Conservation (phyloP, 2,888 invertebrate species). For the Metalampra italica region DNA sequence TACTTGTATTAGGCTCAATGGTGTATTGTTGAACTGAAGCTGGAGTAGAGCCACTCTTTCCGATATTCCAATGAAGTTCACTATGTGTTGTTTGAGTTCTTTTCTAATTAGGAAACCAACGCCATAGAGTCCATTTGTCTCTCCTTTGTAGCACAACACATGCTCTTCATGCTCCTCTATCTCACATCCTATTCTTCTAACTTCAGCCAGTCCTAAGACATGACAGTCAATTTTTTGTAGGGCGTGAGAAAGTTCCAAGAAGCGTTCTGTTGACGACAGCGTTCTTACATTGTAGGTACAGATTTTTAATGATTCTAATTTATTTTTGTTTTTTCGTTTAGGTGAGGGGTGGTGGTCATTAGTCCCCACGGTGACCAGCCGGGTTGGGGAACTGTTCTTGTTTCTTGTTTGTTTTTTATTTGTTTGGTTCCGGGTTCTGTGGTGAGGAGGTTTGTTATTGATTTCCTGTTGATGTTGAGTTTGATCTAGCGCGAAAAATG, state of each 20-base stretch:
- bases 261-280: neutral
- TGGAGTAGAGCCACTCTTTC: constrained; percentile 1
- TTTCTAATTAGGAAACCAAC: neutral
- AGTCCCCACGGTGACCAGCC: no score
- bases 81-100: neutral
- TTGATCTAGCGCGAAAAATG: no score
- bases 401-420: no score
- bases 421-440: no score
- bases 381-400: no score
- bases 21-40: neutral
- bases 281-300: neutral
- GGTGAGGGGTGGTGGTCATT: no score
- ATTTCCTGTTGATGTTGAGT: no score
- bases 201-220: neutral
- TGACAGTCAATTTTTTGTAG: neutral
- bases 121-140: neutral
- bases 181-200: constrained; percentile 7
- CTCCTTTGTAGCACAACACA: neutral
- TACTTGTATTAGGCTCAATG: no score
- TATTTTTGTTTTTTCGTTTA: no score
- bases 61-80: neutral
- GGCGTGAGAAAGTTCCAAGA: neutral
- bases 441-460: no score
- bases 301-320: neutral
- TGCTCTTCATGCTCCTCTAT: neutral